These are phyloP conservation scores for Platysternon megacephalum DNA, from an alignment of 2,113 vertebrate species.

Conservation along the genomic window DNA sequence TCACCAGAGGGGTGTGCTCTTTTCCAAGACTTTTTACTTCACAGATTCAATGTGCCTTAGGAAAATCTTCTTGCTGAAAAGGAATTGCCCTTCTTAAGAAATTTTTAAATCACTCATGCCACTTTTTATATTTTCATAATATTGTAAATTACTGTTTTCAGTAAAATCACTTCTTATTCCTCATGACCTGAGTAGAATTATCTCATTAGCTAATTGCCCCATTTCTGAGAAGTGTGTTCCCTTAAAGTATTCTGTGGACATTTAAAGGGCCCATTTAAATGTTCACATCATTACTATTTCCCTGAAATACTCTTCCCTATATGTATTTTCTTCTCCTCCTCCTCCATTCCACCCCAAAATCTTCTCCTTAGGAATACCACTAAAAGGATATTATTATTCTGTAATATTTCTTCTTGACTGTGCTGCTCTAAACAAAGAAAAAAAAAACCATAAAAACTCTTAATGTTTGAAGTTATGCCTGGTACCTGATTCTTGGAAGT, in stretches of 20 bases:
- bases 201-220: neutral
- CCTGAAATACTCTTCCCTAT: neutral
- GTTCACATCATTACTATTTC: neutral
- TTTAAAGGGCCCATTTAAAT: neutral
- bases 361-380: neutral
- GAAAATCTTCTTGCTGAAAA: neutral
- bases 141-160: neutral
- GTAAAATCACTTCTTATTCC: neutral
- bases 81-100: neutral
- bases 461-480: conserved; percentile 45
- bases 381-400: neutral
- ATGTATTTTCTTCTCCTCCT: neutral
- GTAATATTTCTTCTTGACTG: neutral
- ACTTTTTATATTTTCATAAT: neutral
- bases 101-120: neutral
- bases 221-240: neutral
- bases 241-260: neutral
- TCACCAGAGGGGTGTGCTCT: neutral
- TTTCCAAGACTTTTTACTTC: neutral
- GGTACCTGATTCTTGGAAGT: conserved; percentile 49
- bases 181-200: neutral
- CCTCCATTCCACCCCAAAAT: neutral
- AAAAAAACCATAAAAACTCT: conserved; percentile 20
- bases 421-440: conserved; percentile 17
- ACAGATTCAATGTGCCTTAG: neutral